Evolutionary conservation across 1,140 invertebrate species (phyloP), one percentile per base, ranked within the genome.

Genomic region (Diabrotica virgifera): DNA sequence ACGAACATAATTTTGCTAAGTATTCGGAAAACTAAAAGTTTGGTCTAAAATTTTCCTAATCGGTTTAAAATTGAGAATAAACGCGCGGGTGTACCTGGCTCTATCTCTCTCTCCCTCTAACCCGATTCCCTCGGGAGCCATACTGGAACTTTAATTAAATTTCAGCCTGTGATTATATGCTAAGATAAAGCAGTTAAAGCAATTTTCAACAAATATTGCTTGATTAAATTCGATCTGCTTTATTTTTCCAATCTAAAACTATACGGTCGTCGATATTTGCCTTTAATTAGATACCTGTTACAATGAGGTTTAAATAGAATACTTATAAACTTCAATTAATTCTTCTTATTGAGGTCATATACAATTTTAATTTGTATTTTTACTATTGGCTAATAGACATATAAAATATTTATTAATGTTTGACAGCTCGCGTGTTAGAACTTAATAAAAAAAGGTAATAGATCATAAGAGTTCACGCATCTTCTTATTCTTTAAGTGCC

Each of bases 131-230:
- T 66, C 56, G 57, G 55, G 40, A 59, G 64, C 60, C 65, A 55
- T 66, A 64, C 63, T 66, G 70, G 66, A 73, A 74, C 70, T 74
- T 74, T 74, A 74, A 74, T 74, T 74, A 74, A 74, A 74, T 73
- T 74, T 73, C 70, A 74, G 73, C 68, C 70, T 67, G 35, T 73
- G 73, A 73, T 75, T 75, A 72, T 73, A 73, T 75, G 68, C 72
- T 70, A 73, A 74, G 72, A 73, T 73, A 71, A 64, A 68, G 62
- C 66, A 67, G 66, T 59, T 66, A 65, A 69, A 69, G 72, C 68
- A 68, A 73, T 73, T 72, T 61, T 68, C 63, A 68, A 72, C 70
- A 75, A 73, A 73, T 75, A 73, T 75, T 73, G 70, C 73, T 70
- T 75, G 73, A 75, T 75, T 75, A 75, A 75, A 73, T 73, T 65